Conservation (phyloP, 2,113 vertebrate genomes). For the Nematolebias whitei region DNA sequence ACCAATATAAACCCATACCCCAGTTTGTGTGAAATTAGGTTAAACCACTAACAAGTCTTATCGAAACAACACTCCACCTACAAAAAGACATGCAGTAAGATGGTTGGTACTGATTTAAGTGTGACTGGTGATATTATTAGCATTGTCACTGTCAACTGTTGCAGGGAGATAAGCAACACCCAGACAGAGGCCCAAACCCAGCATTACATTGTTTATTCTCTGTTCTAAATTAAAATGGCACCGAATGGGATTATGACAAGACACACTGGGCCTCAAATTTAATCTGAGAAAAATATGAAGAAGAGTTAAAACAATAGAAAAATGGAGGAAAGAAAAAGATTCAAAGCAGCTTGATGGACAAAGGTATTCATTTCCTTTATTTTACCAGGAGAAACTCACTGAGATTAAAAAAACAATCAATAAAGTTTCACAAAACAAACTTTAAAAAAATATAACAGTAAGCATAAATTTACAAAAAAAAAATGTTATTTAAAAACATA, state of each 20-base stretch:
- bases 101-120: not conserved
- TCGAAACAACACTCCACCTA: not conserved
- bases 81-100: too few relatives aligned
- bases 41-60: not conserved
- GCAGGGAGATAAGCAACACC: conserved; percentile 6
- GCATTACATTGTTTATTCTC: conserved; percentile 26
- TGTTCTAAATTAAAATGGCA: conserved; percentile 29
- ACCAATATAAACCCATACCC: not conserved
- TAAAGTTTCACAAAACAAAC: too few relatives aligned
- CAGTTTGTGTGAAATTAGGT: not conserved
- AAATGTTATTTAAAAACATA: too few relatives aligned
- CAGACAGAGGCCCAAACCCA: conserved; percentile 12
- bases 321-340: too few relatives aligned
- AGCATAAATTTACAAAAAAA: too few relatives aligned
- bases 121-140: not conserved
- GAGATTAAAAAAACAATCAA: too few relatives aligned
- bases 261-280: not conserved
- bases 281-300: conserved; percentile 11
- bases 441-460: too few relatives aligned
- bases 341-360: too few relatives aligned
- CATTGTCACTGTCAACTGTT: conserved; percentile 5
- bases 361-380: too few relatives aligned
- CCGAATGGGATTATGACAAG: conserved; percentile 28
- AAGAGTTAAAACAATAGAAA: not conserved
- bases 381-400: too few relatives aligned